Base-by-base conservation (phyloP, 2,888 invertebrate genomes). In the Drosophila nr. fundita region DNA sequence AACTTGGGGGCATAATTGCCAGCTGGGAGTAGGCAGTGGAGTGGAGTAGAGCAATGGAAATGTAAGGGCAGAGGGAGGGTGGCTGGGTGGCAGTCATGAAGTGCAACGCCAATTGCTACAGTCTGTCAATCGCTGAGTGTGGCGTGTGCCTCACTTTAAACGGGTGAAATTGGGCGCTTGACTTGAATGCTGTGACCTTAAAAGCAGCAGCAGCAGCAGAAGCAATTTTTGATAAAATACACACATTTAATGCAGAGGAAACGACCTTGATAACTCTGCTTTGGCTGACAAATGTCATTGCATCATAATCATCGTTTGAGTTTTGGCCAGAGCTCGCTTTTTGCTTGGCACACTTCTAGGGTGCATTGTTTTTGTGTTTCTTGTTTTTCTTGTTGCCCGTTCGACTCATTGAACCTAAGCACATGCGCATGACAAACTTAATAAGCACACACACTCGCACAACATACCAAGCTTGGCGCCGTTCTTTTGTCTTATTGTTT, bases 391-490 rank as follows among this genome's bases (percentile, higher is more conserved):
- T 45, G 57, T 30, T 57, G 71, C 70, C 60, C 81, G 89, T 80
- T 83, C 85, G 85, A 89, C 89, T 85, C 89, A 85, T 89, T 86
- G 89, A 87, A 78, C 80, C 73, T 80, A 87, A 78, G 89, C 78
- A 70, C 87, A 87, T 75, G 89, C 81, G 78, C 82, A 82, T 87
- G 89, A 88, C 88, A 79, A 78, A 55, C 75, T 79, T 70, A 79
- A 79, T 75, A 80, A 80, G 62, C 78, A 62, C 63, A 70, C 40
- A 68, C 45, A 68, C 36, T 29, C 21, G 24, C 45, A 68, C 54
- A 59, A 45, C 61, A 54, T 74, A 54, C 60, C 60, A 52, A 70
- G 74, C 52, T 70, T 68, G 42, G 81, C 84, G 80, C 73, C 76
- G 69, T 81, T 81, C 88, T 83, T 89, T 86, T 87, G 89, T 85